phyloP scores from a whole-genome alignment of 2,888 invertebrate species.

The Selenia dentaria region DNA sequence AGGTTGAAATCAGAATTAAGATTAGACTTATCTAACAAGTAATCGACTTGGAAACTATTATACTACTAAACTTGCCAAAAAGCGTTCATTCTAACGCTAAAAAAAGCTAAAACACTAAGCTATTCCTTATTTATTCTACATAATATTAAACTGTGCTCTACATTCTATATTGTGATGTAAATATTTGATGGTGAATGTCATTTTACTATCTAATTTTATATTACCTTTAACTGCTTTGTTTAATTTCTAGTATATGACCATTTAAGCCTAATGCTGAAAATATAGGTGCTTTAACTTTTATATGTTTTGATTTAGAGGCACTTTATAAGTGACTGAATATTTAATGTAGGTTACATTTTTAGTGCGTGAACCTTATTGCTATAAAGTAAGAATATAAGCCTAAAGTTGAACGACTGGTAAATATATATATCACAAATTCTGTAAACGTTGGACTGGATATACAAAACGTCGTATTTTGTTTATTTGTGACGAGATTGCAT shows the following conservation, averaged over 20 bases:
- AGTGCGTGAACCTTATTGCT: constrained; percentile 62
- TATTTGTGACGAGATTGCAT: constrained; percentile 23
- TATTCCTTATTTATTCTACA: constrained; percentile 52
- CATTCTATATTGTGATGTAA: constrained; percentile 55
- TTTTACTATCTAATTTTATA: constrained; percentile 38
- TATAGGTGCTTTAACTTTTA: constrained; percentile 47
- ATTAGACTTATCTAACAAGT: constrained; percentile 53
- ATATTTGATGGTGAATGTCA: constrained; percentile 51
- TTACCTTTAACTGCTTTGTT: constrained; percentile 46
- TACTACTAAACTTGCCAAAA: constrained; percentile 74
- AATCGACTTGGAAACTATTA: constrained; percentile 65
- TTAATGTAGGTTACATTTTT: constrained; percentile 47
- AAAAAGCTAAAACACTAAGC: constrained; percentile 67
- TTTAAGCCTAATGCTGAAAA: constrained; percentile 39
- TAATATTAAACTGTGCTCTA: constrained; percentile 72
- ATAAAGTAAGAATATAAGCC: constrained; percentile 62
- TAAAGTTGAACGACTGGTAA: constrained; percentile 64
- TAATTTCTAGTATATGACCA: constrained; percentile 46
- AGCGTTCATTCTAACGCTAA: constrained; percentile 73
- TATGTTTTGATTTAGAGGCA: constrained; percentile 67
- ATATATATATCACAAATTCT: constrained; percentile 77
- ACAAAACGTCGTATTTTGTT: constrained; percentile 37
- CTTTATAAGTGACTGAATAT: constrained; percentile 67
- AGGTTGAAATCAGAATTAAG: constrained; percentile 47
- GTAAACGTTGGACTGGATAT: constrained; percentile 76